phyloP scores from a whole-genome alignment of 2,797 vertebrate species.

The Sternotherus odoratus region DNA sequence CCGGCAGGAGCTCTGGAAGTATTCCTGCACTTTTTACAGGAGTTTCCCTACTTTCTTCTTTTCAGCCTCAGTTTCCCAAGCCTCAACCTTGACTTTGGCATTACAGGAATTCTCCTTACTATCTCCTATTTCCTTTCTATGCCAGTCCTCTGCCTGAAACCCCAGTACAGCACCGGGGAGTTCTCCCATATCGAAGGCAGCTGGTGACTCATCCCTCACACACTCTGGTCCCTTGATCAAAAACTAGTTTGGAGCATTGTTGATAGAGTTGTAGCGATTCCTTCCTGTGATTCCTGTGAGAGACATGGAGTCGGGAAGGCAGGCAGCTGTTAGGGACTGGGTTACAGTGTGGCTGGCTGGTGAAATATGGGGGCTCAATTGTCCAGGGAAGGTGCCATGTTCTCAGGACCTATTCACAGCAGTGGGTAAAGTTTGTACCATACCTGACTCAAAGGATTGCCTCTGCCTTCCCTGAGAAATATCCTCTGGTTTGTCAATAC shows the following conservation, averaged over 20 bases:
- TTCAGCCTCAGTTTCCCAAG: background rate
- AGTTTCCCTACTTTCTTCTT: background rate
- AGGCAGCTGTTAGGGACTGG: background rate
- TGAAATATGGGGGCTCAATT: background rate
- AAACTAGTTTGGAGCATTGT: background rate
- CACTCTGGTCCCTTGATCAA: background rate
- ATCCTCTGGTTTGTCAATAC: background rate
- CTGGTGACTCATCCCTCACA: background rate
- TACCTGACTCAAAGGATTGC: background rate
- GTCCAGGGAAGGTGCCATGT: background rate
- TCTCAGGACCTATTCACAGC: background rate
- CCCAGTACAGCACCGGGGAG: background rate
- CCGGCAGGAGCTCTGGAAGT: background rate
- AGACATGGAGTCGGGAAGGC: background rate
- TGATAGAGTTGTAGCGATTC: background rate
- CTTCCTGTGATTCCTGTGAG: background rate
- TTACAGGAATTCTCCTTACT: background rate
- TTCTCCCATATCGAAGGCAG: background rate
- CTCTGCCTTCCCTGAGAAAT: background rate
- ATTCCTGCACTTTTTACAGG: background rate
- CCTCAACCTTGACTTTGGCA: background rate
- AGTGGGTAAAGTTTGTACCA: background rate
- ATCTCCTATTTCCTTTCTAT: background rate
- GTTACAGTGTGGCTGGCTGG: background rate
- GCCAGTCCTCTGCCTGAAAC: background rate